Percentiles rank a stretch among this genome's conserved stretches.
phyloP scores from a whole-genome alignment of 2,888 invertebrate genomes.

The Masnerella sp. region DNA sequence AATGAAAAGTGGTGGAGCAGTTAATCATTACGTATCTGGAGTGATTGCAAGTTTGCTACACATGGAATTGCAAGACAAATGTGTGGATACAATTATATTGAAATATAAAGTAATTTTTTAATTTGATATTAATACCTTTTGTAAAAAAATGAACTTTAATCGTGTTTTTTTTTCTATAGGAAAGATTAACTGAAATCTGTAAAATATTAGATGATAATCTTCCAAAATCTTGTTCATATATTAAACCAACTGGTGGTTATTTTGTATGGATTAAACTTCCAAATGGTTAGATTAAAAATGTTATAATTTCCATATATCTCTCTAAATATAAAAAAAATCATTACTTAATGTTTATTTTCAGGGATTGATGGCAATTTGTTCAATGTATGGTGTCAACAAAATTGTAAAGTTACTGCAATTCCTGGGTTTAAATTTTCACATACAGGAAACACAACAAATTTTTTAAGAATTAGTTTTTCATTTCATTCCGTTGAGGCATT shows the following conservation, averaged over 20 bases:
- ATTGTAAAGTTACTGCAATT: slow-evolving; percentile 78
- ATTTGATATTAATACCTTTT: neutral
- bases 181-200: slow-evolving; percentile 77
- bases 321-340: neutral
- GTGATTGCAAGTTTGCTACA: slow-evolving; percentile 80
- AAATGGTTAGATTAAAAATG: slow-evolving; percentile 63
- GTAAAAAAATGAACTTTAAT: neutral
- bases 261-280: slow-evolving; percentile 82
- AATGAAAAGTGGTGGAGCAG: slow-evolving; percentile 80
- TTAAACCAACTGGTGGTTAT: slow-evolving; percentile 80
- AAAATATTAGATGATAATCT: slow-evolving; percentile 76
- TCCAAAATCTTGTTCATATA: slow-evolving; percentile 77
- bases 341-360: slow-evolving; percentile 36
- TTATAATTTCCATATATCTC: neutral
- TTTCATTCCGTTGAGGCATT: slow-evolving; percentile 77
- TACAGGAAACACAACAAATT: slow-evolving; percentile 73
- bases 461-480: slow-evolving; percentile 78
- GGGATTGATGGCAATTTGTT: slow-evolving; percentile 75
- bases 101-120: slow-evolving; percentile 71
- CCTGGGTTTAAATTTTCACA: slow-evolving; percentile 77
- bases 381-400: slow-evolving; percentile 75
- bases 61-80: slow-evolving; percentile 78
- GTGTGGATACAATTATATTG: slow-evolving; percentile 73
- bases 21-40: slow-evolving; percentile 81
- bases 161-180: slow-evolving; percentile 67